Evolutionary conservation across 2,113 vertebrate genomes (phyloP).

Genomic region (Mesitornis unicolor): DNA sequence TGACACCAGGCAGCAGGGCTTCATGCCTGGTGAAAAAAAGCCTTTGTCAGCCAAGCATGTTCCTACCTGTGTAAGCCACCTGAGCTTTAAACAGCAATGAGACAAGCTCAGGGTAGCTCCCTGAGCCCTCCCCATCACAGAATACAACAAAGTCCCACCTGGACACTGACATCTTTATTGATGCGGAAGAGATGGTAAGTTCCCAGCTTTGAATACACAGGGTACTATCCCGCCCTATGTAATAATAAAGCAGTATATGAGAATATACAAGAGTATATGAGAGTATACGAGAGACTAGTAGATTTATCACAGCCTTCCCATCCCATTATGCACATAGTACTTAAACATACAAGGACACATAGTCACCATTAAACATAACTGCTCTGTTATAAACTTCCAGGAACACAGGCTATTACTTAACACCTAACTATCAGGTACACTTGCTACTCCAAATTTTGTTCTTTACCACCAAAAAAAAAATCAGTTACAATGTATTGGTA

Average conservation of each 20-base stretch:
- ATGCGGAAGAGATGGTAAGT: neutral
- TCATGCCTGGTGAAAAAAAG: too few species aligned
- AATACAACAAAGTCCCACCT: neutral
- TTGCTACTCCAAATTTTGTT: neutral
- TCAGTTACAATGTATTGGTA: neutral
- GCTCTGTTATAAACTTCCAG: neutral
- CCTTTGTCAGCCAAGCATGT: neutral
- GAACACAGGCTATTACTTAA: neutral
- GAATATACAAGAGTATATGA: too few species aligned
- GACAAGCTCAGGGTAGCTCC: neutral
- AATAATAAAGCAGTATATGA: neutral
- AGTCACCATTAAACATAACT: neutral
- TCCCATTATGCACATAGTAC: rapidly evolving
- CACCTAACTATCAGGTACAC: neutral
- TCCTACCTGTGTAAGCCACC: neutral
- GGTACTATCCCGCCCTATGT: rapidly evolving
- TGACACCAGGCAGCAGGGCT: neutral
- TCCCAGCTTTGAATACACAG: neutral
- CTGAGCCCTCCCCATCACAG: neutral
- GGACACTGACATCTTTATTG: neutral
- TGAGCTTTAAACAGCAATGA: neutral
- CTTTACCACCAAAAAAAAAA: neutral
- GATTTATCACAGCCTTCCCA: neutral
- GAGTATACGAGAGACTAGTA: too few species aligned
- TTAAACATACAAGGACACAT: neutral